phyloP scores from a whole-genome alignment of 2,888 invertebrate genomes.

The Phanerotoma sp. region DNA sequence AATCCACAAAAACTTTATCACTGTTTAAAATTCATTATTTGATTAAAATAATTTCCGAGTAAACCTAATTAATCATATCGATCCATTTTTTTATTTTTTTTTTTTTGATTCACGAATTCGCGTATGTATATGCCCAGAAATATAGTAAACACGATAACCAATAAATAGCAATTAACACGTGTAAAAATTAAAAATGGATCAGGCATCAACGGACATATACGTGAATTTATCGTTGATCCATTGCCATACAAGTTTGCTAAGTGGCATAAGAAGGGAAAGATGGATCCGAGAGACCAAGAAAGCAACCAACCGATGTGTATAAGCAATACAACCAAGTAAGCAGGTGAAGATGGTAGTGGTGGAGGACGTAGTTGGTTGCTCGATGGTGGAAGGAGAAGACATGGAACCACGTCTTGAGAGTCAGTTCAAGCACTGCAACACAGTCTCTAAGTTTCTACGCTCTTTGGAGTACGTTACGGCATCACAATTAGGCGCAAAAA shows the following conservation, averaged over 20 bases:
- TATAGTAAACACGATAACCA: not conserved
- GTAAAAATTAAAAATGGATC: not conserved
- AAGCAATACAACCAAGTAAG: conserved; percentile 8
- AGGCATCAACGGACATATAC: not conserved
- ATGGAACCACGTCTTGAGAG: conserved; percentile 44
- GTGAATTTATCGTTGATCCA: not conserved
- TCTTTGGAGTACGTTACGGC: conserved; percentile 34
- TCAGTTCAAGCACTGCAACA: conserved; percentile 36
- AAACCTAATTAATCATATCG: too few species aligned
- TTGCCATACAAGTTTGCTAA: not conserved
- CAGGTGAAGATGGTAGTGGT: conserved; percentile 32
- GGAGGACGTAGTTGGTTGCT: too few species aligned
- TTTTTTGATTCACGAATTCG: too few species aligned
- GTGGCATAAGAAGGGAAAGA: conserved; percentile 21
- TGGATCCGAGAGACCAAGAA: conserved; percentile 4
- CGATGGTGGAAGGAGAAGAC: conserved; percentile 31
- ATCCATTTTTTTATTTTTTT: too few species aligned
- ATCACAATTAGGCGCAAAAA: not conserved
- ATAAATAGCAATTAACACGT: not conserved
- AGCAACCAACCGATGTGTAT: not conserved
- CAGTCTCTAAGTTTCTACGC: conserved; percentile 35
- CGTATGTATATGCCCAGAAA: not conserved
- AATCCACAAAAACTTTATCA: too few species aligned
- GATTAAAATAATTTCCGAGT: too few species aligned
- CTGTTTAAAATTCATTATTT: too few species aligned